phyloP scores from a whole-genome alignment of 1,140 invertebrate genomes.

The Hormaphis cornu region DNA sequence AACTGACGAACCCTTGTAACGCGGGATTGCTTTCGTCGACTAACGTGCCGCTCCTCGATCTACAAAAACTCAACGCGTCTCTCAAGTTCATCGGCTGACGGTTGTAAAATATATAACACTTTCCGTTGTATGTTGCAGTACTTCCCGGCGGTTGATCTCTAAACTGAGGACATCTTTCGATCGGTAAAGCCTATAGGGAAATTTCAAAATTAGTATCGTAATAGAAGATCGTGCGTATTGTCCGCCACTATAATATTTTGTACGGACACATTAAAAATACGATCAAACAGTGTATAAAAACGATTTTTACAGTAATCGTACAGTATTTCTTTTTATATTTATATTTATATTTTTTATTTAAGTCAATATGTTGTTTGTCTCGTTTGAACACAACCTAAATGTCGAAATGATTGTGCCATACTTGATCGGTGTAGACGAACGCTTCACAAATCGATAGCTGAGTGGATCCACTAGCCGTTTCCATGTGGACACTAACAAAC shows the following conservation, averaged over 20 bases:
- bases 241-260: too few relatives aligned
- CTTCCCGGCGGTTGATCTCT: conserved; percentile 83
- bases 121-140: conserved; percentile 87
- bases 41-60: conserved; percentile 66
- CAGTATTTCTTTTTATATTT: too few relatives aligned
- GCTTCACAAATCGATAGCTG: conserved; percentile 89
- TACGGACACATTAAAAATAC: too few relatives aligned
- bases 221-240: background rate
- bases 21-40: conserved; percentile 90
- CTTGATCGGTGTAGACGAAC: conserved; percentile 89
- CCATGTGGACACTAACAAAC: conserved; percentile 84
- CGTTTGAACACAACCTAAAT: too few relatives aligned
- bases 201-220: background rate
- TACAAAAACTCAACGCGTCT: conserved; percentile 71
- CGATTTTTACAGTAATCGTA: too few relatives aligned
- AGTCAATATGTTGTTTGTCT: too few relatives aligned
- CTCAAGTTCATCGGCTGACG: conserved; percentile 71
- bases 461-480: conserved; percentile 52
- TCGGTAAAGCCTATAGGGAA: conserved; percentile 61
- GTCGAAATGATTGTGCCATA: too few relatives aligned
- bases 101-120: conserved; percentile 93
- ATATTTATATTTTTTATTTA: too few relatives aligned
- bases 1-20: conserved; percentile 85
- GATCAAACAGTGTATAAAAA: too few relatives aligned
- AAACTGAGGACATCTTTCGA: conserved; percentile 86